Conservation (phyloP, 2,888 invertebrate species). For the Platycheirus albimanus region DNA sequence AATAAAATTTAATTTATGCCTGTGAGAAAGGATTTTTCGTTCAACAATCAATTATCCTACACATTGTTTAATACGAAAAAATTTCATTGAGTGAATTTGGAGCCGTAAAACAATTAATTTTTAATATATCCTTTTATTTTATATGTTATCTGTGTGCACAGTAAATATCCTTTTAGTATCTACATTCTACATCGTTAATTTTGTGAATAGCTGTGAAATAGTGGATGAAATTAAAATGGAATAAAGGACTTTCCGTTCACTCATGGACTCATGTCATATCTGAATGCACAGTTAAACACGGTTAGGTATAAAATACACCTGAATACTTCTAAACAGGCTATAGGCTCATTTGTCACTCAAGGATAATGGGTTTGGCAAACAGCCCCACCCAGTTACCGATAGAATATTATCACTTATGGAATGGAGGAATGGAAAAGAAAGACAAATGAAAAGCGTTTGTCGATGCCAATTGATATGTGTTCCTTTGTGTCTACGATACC, state of each 20-base stretch:
- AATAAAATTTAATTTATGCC: too few relatives aligned
- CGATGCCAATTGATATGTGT: not conserved
- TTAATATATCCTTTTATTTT: not conserved
- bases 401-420: slow-evolving; percentile 5
- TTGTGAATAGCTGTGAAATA: not conserved
- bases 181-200: slow-evolving; percentile 32
- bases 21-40: too few relatives aligned
- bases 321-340: slow-evolving; percentile 16
- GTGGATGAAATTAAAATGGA: not conserved
- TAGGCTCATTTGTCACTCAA: slow-evolving; percentile 19
- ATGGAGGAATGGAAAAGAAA: not conserved
- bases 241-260: not conserved
- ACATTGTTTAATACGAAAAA: slow-evolving; percentile 1
- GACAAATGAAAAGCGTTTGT: not conserved
- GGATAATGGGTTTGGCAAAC: slow-evolving; percentile 24
- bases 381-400: slow-evolving; percentile 2
- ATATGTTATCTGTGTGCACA: slow-evolving; percentile 10
- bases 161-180: slow-evolving; percentile 18
- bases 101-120: slow-evolving; percentile 12
- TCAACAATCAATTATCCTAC: not conserved
- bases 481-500: not conserved
- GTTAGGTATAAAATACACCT: slow-evolving; percentile 9
- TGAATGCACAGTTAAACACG: not conserved
- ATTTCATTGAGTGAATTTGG: slow-evolving; percentile 13
- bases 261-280: not conserved